phyloP scores from a whole-genome alignment of 1,140 invertebrate species.

The Micrasema minimum region DNA sequence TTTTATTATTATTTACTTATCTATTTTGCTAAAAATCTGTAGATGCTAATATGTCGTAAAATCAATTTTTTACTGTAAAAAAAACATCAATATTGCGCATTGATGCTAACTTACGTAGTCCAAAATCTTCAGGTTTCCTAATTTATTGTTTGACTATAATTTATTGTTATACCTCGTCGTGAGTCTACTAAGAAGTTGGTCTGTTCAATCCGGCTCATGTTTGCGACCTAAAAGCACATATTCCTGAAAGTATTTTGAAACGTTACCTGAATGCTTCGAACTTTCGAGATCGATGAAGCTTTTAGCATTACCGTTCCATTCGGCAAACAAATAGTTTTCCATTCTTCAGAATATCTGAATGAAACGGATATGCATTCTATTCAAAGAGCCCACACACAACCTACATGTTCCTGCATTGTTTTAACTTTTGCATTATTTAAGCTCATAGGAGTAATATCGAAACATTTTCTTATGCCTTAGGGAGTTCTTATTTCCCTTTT shows the following conservation, averaged over 20 bases:
- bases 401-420: constrained; percentile 8
- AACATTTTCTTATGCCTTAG: too few species aligned
- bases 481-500: too few species aligned
- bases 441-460: constrained; percentile 8
- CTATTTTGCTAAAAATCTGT: too few species aligned
- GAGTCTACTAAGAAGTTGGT: background rate
- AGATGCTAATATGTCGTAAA: too few species aligned
- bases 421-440: constrained; percentile 23
- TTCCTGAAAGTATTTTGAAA: background rate
- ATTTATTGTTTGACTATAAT: background rate
- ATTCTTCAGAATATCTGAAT: constrained; percentile 6
- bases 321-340: constrained; percentile 6
- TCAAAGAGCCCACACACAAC: constrained; percentile 1
- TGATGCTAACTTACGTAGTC: too few species aligned
- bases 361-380: constrained; percentile 9
- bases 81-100: too few species aligned
- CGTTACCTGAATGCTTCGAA: background rate
- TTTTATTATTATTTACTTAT: too few species aligned
- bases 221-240: background rate
- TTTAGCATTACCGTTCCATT: constrained; percentile 11
- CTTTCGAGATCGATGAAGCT: constrained; percentile 15
- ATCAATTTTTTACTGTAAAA: too few species aligned
- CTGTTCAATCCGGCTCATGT: background rate
- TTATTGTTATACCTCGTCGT: background rate
- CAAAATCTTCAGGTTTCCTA: too few species aligned